phyloP scores from a whole-genome alignment of 2,113 vertebrate genomes.

The Eudyptes chrysolophus region DNA sequence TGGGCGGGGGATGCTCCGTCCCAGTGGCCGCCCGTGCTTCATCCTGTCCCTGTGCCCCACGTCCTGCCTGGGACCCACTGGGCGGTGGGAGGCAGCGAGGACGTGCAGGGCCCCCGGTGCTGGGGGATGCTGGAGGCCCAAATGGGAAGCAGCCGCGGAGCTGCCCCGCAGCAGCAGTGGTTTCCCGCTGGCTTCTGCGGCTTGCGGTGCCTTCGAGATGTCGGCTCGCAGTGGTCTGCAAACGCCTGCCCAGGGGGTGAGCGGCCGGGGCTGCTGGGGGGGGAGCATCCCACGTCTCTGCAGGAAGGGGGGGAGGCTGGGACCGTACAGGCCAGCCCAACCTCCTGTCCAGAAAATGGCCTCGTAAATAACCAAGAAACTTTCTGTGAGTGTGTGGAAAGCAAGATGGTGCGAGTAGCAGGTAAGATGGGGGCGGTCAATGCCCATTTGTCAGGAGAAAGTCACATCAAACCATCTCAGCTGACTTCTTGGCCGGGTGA shows the following conservation, averaged over 20 bases:
- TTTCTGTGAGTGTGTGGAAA: neutral
- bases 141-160: neutral
- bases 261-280: neutral
- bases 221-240: neutral
- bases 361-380: too few relatives aligned
- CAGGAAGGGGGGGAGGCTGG: neutral
- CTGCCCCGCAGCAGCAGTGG: neutral
- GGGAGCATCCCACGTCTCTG: neutral
- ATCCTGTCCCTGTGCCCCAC: rapidly evolving
- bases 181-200: neutral
- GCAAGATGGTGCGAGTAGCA: neutral
- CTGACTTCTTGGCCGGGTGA: neutral
- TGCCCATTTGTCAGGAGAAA: neutral
- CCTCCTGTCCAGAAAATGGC: neutral
- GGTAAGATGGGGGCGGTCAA: neutral
- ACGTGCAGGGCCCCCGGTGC: rapidly evolving
- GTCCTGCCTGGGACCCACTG: too few relatives aligned
- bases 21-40: neutral
- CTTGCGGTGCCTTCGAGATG: neutral
- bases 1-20: neutral
- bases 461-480: neutral
- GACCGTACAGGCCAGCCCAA: neutral
- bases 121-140: neutral
- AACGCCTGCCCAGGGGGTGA: neutral
- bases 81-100: neutral